Evolutionary conservation across 2,797 vertebrate genomes (phyloP).

Genomic region (Borostomias antarcticus): DNA sequence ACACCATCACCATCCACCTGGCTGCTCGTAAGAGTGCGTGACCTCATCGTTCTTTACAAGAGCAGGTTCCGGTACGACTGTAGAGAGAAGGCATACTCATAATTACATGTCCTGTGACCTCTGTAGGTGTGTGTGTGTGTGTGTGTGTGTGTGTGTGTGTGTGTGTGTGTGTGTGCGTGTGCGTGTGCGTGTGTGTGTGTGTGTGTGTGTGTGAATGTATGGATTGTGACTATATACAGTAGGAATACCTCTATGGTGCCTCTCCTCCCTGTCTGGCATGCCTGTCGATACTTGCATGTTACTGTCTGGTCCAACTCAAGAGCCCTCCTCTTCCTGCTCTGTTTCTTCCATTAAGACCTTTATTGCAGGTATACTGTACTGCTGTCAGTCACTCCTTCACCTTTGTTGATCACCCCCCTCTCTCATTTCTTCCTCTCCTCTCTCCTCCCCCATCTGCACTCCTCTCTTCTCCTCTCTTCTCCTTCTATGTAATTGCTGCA

Average conservation of each 20-base stretch:
- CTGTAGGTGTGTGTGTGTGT: constrained; percentile 4
- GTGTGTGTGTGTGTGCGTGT: constrained; percentile 3
- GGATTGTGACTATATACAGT: neutral
- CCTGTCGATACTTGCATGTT: too few species aligned
- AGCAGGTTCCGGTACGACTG: neutral
- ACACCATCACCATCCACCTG: constrained; percentile 12
- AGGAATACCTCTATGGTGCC: too few species aligned
- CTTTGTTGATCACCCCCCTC: neutral
- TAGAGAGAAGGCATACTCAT: neutral
- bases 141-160: constrained; percentile 9
- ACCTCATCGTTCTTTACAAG: constrained; percentile 2
- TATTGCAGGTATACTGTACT: neutral
- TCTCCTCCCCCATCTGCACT: constrained; percentile 23
- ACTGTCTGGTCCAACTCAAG: too few species aligned
- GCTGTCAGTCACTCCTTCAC: constrained; percentile 1
- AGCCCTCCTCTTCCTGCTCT: too few species aligned
- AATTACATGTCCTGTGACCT: neutral
- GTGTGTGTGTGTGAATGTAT: constrained; percentile 14
- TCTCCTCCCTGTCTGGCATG: too few species aligned
- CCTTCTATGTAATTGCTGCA: constrained; percentile 32
- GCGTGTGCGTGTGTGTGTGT: constrained; percentile 11
- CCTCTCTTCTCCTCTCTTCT: constrained; percentile 18
- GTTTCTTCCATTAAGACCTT: neutral
- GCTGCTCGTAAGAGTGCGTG: constrained; percentile 13
- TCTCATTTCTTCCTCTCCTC: constrained; percentile 6